Evolutionary conservation across 2,113 vertebrate genomes (phyloP).

Genomic region (Tautogolabrus adspersus): DNA sequence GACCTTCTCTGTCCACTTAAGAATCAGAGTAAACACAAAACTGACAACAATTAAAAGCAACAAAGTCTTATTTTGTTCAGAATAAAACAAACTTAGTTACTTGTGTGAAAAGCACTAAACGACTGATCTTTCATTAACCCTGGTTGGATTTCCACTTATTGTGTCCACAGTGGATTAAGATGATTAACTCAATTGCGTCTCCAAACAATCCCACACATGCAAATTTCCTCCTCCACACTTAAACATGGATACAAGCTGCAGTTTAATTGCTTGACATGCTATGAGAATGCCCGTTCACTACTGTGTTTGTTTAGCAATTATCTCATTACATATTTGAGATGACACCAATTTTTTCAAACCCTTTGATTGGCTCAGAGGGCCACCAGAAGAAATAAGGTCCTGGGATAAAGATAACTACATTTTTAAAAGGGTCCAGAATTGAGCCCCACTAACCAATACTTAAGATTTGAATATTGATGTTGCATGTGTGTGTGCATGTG

Average conservation of each 20-base stretch:
- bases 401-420: too few species aligned
- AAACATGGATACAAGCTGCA: background rate
- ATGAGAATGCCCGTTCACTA: background rate
- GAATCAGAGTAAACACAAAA: too few species aligned
- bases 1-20: too few species aligned
- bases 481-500: conserved; percentile 1
- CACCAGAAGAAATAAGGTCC: too few species aligned
- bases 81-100: background rate
- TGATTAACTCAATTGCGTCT: background rate
- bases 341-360: too few species aligned
- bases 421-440: background rate
- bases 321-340: background rate
- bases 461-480: conserved; percentile 24
- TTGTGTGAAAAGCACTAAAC: background rate
- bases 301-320: background rate
- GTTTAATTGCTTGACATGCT: background rate
- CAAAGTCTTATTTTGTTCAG: too few species aligned
- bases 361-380: too few species aligned
- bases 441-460: conserved; percentile 16
- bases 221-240: background rate
- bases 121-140: background rate
- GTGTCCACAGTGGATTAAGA: conserved; percentile 1
- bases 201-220: background rate
- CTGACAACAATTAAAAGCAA: too few species aligned
- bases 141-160: background rate